Base-by-base conservation (phyloP, 2,888 invertebrate species). In the Standfussiana lucernea region DNA sequence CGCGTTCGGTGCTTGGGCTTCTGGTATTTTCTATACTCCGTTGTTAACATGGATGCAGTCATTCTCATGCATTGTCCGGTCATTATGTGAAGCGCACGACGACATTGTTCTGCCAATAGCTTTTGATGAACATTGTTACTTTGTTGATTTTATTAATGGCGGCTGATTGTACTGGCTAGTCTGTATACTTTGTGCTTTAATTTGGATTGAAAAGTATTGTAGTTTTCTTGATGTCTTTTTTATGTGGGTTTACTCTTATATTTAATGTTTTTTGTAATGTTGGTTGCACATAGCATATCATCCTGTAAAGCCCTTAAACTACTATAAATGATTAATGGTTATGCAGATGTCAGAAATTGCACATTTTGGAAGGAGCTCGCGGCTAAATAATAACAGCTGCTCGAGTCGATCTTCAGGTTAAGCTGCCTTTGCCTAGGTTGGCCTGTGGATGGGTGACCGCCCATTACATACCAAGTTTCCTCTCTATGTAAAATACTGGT, bases 61-160 rank as follows among this genome's bases (percentile, higher is more conserved):
- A 61, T 72, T 77, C 61, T 53, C 78, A 18, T 71, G 83, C 65
- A 83, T 87, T 88, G 94, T 92, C 79, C 88, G 78, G 91, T 91
- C 87, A 92, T 92, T 91, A 90, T 84, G 76, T 70, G 69, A 79
- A 79, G 80, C 71, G 80, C 78, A 80, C 82, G 79, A 78, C 75
- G 73, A 64, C 78, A 94, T 95, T 95, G 95, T 95, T 93, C 92
- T 83, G 85, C 89, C 88, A 93, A 93, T 93, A 84, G 93, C 93
- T 94, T 92, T 91, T 93, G 93, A 94, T 93, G 93, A 93, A 92
- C 93, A 93, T 91, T 88, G 93, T 91, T 91, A 91, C 92, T 92
- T 89, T 92, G 94, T 93, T 93, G 92, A 93, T 93, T 93, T 92
- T 91, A 93, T 92, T 93, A 92, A 93, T 93, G 92, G 92, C 88